These are phyloP conservation scores for Noctua janthina DNA, from an alignment of 2,888 invertebrate genomes.

Conservation along the genomic window DNA sequence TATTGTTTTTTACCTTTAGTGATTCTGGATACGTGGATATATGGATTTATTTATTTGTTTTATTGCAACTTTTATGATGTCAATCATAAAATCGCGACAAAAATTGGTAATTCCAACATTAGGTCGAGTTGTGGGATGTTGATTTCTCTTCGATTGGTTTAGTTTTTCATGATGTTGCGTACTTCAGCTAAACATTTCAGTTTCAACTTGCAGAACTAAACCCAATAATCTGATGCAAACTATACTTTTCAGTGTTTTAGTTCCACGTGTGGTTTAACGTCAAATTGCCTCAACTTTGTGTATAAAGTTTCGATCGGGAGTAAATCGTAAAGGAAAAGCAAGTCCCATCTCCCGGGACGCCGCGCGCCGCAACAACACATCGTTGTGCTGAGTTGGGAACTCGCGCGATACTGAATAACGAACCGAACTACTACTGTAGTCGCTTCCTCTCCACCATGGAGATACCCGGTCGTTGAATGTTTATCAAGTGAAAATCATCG, in stretches of 20 bases:
- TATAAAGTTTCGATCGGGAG: not conserved
- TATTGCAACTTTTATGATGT: no score
- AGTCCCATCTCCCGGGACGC: slow-evolving; percentile 1
- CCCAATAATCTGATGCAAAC: not conserved
- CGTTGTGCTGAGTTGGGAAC: slow-evolving; percentile 10
- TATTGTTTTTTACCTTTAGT: no score
- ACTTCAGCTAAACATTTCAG: not conserved
- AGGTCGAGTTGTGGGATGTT: not conserved
- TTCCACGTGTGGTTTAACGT: not conserved
- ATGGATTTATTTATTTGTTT: no score
- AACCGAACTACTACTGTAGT: slow-evolving; percentile 13
- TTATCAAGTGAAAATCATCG: not conserved
- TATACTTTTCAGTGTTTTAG: no score
- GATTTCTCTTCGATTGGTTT: not conserved
- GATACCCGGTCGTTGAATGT: no score
- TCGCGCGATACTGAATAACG: not conserved
- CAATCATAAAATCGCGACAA: no score
- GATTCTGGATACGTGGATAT: no score
- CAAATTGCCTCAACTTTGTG: not conserved
- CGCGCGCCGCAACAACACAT: slow-evolving; percentile 6
- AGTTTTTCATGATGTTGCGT: not conserved
- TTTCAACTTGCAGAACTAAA: not conserved
- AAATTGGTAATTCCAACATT: no score
- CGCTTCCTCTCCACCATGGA: not conserved
- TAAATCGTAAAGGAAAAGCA: not conserved